phyloP scores from a whole-genome alignment of 2,113 vertebrate genomes.

The Patagioenas fasciata region DNA sequence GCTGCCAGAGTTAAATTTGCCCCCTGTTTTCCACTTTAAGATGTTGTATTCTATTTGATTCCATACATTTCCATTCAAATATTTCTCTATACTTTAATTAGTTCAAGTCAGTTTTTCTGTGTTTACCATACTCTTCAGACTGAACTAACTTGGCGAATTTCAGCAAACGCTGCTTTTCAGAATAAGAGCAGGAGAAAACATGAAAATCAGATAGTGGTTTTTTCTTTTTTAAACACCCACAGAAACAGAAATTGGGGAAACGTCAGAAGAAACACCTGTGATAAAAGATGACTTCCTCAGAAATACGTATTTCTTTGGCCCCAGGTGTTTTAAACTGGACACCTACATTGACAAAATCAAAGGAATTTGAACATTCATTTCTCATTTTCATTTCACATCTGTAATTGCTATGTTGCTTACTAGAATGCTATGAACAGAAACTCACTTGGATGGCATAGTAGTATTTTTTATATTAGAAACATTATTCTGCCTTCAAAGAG shows the following conservation, averaged over 20 bases:
- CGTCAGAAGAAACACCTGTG: background rate
- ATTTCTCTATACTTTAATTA: background rate
- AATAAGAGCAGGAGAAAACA: background rate
- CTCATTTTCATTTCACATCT: background rate
- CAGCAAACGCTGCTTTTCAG: background rate
- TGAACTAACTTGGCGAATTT: background rate
- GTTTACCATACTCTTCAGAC: background rate
- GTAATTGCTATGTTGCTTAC: background rate
- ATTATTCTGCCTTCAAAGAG: background rate
- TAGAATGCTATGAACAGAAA: background rate
- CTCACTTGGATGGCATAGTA: background rate
- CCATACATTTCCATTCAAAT: background rate
- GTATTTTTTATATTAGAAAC: background rate
- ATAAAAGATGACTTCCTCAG: background rate
- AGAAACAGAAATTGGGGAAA: background rate
- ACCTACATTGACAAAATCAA: background rate
- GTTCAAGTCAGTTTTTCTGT: background rate
- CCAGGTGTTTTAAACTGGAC: background rate
- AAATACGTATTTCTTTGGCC: background rate
- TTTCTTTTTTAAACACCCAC: background rate
- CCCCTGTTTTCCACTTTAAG: background rate
- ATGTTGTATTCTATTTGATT: background rate
- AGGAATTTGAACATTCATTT: background rate
- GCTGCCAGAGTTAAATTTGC: background rate
- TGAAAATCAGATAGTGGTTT: background rate